These are phyloP conservation scores for Pyrocephalus nanus DNA, from an alignment of 2,797 vertebrate species.

Conservation along the genomic window DNA sequence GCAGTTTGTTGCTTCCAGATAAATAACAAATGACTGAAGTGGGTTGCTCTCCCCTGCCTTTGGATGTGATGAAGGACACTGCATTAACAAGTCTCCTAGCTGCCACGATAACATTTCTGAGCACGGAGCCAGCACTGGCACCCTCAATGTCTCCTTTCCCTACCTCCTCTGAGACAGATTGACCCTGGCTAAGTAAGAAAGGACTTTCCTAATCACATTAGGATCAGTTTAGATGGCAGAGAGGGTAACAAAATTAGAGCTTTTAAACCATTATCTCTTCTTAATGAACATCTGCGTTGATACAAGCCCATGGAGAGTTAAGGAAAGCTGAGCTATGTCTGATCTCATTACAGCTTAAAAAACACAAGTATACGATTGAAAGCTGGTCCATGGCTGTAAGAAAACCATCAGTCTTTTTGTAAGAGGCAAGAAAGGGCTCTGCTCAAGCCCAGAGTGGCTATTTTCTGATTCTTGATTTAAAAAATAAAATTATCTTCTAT, in stretches of 20 bases:
- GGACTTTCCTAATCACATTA: conserved; percentile 75
- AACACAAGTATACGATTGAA: not conserved
- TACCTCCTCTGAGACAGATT: conserved; percentile 65
- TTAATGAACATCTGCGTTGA: conserved; percentile 56
- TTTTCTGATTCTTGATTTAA: not conserved
- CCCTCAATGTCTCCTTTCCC: conserved; percentile 29
- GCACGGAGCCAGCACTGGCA: conserved; percentile 30
- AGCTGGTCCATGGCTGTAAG: not conserved
- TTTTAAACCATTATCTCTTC: conserved; percentile 76
- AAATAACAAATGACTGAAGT: conserved; percentile 27
- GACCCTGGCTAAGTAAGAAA: conserved; percentile 68
- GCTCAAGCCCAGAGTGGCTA: not conserved
- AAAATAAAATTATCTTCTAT: not conserved
- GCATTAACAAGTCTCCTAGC: conserved; percentile 41
- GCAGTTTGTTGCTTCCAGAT: not conserved
- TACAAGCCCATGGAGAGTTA: conserved; percentile 12
- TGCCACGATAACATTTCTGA: conserved; percentile 62
- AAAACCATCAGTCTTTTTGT: not conserved
- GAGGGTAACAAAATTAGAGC: conserved; percentile 75
- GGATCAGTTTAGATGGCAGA: conserved; percentile 69
- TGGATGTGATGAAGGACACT: not conserved
- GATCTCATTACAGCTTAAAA: conserved; percentile 51
- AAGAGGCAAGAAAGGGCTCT: not conserved
- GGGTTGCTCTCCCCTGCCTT: not conserved
- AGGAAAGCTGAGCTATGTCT: conserved; percentile 37